phyloP scores from a whole-genome alignment of 1,140 invertebrate genomes.

The Drosophila repletoides region DNA sequence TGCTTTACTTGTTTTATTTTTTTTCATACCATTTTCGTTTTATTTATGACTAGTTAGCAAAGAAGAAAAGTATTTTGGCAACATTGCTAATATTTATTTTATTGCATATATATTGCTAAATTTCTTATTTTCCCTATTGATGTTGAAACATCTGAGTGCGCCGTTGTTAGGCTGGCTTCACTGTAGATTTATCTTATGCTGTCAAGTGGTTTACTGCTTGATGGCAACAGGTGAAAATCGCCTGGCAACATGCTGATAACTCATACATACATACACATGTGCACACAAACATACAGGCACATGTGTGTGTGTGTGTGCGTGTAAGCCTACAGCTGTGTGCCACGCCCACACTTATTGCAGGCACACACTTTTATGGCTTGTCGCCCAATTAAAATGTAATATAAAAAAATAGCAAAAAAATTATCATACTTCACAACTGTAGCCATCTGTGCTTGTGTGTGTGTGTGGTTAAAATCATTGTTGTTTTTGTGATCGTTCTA shows the following conservation, averaged over 20 bases:
- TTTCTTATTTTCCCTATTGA: no score
- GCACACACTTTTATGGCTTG: constrained; percentile 37
- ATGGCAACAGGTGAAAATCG: constrained; percentile 27
- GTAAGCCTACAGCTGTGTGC: constrained; percentile 7
- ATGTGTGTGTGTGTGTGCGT: background rate
- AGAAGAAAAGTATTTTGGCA: no score
- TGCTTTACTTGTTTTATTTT: no score
- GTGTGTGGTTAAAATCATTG: constrained; percentile 1
- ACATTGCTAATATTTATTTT: no score
- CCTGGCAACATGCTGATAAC: constrained; percentile 43
- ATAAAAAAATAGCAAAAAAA: no score
- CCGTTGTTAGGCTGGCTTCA: background rate
- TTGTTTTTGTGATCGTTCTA: constrained; percentile 26
- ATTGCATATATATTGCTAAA: no score
- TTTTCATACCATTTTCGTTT: no score
- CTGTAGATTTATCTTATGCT: constrained; percentile 14
- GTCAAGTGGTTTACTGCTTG: constrained; percentile 14
- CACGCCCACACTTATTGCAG: constrained; percentile 56
- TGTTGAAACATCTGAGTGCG: no score
- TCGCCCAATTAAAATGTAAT: constrained; percentile 36
- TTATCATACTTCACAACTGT: constrained; percentile 1
- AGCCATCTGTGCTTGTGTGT: background rate
- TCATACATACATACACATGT: background rate
- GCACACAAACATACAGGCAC: background rate
- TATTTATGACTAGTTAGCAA: no score